phyloP scores from a whole-genome alignment of 2,888 invertebrate genomes.

The Barypeithes pellucidus region DNA sequence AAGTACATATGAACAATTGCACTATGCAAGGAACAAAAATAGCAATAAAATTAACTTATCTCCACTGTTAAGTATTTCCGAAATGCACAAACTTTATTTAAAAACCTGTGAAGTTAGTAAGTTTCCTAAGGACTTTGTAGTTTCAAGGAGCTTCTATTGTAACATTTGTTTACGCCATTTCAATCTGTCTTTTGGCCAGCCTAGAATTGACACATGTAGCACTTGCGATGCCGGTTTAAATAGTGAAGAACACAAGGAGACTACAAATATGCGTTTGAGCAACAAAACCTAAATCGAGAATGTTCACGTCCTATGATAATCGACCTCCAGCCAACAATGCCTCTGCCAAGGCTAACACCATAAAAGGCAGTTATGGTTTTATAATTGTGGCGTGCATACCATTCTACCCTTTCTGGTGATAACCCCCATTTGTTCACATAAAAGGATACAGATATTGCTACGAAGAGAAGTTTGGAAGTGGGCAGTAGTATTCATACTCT shows the following conservation, averaged over 20 bases:
- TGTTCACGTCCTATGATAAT: slow-evolving; percentile 47
- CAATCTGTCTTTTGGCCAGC: slow-evolving; percentile 40
- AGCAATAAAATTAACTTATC: slow-evolving; percentile 40
- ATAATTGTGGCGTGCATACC: slow-evolving; percentile 54
- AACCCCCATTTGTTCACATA: no score
- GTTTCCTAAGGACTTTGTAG: slow-evolving; percentile 7
- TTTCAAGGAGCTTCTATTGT: slow-evolving; percentile 21
- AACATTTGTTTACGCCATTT: slow-evolving; percentile 36
- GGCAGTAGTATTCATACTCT: no score
- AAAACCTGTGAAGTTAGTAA: slow-evolving; percentile 23
- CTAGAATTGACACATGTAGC: slow-evolving; percentile 42
- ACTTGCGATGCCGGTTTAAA: slow-evolving; percentile 39
- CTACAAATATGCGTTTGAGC: slow-evolving; percentile 41
- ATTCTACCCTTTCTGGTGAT: slow-evolving; percentile 18
- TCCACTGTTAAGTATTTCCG: slow-evolving; percentile 27
- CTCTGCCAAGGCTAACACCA: slow-evolving; percentile 54
- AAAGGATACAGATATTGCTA: no score
- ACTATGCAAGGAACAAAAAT: slow-evolving; percentile 49
- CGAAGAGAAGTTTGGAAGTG: no score
- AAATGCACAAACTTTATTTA: slow-evolving; percentile 46
- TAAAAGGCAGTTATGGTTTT: slow-evolving; percentile 57
- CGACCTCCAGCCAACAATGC: slow-evolving; percentile 57
- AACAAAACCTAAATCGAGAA: slow-evolving; percentile 39
- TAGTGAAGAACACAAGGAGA: slow-evolving; percentile 31
- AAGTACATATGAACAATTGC: no score